Evolutionary conservation across 2,797 vertebrate genomes (phyloP), one percentile per base, ranked within the genome.

Genomic region (Epinephelus malabaricus): DNA sequence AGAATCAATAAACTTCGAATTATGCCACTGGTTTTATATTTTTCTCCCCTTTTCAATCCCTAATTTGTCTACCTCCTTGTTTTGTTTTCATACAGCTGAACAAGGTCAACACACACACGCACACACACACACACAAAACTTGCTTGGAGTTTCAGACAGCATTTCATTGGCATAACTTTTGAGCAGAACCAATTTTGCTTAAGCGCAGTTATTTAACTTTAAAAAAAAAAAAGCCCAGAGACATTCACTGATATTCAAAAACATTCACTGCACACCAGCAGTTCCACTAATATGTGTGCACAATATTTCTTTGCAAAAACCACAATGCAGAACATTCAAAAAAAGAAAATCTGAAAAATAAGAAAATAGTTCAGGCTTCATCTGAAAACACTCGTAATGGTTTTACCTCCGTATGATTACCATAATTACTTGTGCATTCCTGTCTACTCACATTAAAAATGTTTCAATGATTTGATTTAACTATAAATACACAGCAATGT

Each of bases 381-480:
- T 65, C 15, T 55, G 12, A 45, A 4, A 56, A 27, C 34, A 49
- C 34, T 77, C 58, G 58, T 40, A 53, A 54, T 51, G 45, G 82
- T 67, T 76, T 56, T 51, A 70, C 25, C 40, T 72, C 27, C 46
- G 38, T 64, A 53, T 79, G 61, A 80, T 76, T 73, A 53, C 13
- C 43, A 34, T 69, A 67, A 78, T 74, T 75, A 63, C 46, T 9
- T 1, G 13, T 49, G n/a, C 34, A 54, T 27, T 68, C n/a, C 51
- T 50, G 21, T 30, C 19, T 51, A 34, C 58, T 78, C 27, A 71
- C 15, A 67, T 77, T 21, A 21, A 56, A 43, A 67, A 43, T 10
- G 18, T 78, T 65, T 65, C 14, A 25, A 27, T 64, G 6, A 60
- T 75, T 18, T 47, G 7, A 34, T 63, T 74, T 43, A 40, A 71